Evolutionary conservation across 2,888 invertebrate species (phyloP).

Genomic region (Cheiracanthium punctorium): DNA sequence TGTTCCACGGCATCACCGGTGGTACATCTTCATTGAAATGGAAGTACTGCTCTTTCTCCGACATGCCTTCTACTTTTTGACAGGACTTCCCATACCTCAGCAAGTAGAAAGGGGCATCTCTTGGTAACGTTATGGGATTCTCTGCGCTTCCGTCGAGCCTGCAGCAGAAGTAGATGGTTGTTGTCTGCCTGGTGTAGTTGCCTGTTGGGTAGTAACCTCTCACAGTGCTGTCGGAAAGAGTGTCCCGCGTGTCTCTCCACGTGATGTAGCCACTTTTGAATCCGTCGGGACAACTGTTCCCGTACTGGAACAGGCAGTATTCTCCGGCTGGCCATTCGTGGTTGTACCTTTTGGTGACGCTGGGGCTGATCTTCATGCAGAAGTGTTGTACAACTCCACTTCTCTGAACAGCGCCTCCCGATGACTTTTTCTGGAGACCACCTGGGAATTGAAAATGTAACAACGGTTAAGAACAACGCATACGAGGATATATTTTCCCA

Average conservation of each 20-base stretch:
- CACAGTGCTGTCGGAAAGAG: slow-evolving; percentile 24
- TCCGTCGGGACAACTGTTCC: slow-evolving; percentile 71
- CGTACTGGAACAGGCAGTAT: slow-evolving; percentile 73
- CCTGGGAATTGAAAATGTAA: slow-evolving; percentile 25
- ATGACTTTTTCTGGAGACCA: slow-evolving; percentile 45
- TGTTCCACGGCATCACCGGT: slow-evolving; percentile 23
- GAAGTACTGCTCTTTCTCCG: slow-evolving; percentile 72
- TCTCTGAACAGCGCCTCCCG: slow-evolving; percentile 67
- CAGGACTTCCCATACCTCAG: slow-evolving; percentile 73
- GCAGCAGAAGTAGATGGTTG: slow-evolving; percentile 73
- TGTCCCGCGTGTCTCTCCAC: slow-evolving; percentile 70
- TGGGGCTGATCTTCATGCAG: slow-evolving; percentile 66
- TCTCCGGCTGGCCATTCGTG: slow-evolving; percentile 72
- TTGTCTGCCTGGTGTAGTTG: slow-evolving; percentile 71
- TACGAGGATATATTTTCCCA: no score
- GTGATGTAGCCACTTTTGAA: slow-evolving; percentile 72
- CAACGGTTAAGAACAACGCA: no score
- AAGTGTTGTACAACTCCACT: slow-evolving; percentile 73
- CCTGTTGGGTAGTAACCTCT: slow-evolving; percentile 49
- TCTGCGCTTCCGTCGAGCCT: slow-evolving; percentile 73
- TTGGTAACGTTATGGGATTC: slow-evolving; percentile 72
- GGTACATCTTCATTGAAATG: slow-evolving; percentile 73
- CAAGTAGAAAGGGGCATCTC: slow-evolving; percentile 73
- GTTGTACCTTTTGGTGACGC: background rate
- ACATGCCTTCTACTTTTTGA: slow-evolving; percentile 73